Conservation (phyloP, 2,888 invertebrate species). For the Onthophagus sagittarius region DNA sequence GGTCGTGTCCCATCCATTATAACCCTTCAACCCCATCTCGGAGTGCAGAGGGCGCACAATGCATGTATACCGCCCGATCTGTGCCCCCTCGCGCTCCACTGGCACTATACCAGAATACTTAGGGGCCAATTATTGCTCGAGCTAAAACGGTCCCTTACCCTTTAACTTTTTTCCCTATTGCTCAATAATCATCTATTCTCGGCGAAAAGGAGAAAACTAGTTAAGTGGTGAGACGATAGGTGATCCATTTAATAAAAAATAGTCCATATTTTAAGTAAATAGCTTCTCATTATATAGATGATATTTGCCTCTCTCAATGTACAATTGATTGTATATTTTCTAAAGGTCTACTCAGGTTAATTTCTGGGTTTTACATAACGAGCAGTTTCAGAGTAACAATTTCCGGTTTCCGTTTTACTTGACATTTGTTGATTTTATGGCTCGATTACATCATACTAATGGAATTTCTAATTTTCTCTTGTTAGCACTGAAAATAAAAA, state of each 20-base stretch:
- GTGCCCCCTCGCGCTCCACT: conserved; percentile 1
- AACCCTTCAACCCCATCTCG: conserved; percentile 28
- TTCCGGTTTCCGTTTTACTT: no score
- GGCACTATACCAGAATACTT: background rate
- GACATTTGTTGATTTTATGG: no score
- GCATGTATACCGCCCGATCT: conserved; percentile 6
- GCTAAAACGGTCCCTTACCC: background rate
- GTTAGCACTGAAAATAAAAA: no score
- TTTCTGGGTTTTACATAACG: no score
- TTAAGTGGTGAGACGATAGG: background rate
- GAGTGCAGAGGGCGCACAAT: conserved; percentile 8
- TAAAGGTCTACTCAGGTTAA: no score
- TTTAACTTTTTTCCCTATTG: background rate
- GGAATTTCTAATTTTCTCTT: no score
- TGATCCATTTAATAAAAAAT: background rate
- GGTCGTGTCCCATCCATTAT: conserved; percentile 31
- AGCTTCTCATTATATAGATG: no score
- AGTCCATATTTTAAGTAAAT: no score
- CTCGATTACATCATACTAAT: no score
- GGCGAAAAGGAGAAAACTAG: background rate
- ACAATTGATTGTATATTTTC: no score
- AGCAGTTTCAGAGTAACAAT: no score
- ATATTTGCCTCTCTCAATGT: no score
- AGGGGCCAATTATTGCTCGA: conserved; percentile 8
- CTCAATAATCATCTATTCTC: background rate